phyloP scores from a whole-genome alignment of 2,888 invertebrate species.

The Meghimatium bilineatum region DNA sequence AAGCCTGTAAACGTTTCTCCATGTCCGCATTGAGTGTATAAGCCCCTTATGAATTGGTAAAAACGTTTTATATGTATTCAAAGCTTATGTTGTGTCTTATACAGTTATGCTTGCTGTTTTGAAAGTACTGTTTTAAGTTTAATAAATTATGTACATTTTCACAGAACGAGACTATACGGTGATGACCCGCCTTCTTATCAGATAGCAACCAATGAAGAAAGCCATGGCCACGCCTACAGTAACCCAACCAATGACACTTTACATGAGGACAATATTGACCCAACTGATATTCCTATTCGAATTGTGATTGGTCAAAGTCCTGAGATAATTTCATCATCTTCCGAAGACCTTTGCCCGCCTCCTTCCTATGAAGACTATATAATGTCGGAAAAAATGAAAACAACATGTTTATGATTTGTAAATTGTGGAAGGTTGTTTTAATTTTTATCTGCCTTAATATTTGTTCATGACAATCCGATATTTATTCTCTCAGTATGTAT shows the following conservation, averaged over 20 bases:
- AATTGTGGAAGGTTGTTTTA: neutral
- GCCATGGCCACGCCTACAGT: constrained; percentile 44
- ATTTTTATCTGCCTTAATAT: no score
- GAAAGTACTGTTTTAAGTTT: neutral
- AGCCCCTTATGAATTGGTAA: no score
- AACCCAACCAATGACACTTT: constrained; percentile 36
- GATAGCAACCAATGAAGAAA: constrained; percentile 53
- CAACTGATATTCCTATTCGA: constrained; percentile 27
- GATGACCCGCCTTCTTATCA: constrained; percentile 62
- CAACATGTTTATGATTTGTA: constrained; percentile 39
- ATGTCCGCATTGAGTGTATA: no score
- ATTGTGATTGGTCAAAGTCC: constrained; percentile 22
- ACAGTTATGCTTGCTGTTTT: no score
- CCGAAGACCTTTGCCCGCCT: constrained; percentile 30
- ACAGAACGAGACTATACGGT: constrained; percentile 54
- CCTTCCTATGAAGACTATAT: constrained; percentile 47
- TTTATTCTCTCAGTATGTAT: no score
- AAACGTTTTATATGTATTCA: no score
- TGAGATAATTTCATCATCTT: neutral
- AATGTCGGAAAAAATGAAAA: constrained; percentile 42
- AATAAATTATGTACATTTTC: neutral
- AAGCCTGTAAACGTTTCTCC: no score
- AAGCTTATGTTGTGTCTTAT: no score
- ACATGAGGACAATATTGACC: constrained; percentile 22
- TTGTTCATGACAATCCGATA: no score